Conservation (phyloP, 1,140 invertebrate genomes). For the Zophobas morio region DNA sequence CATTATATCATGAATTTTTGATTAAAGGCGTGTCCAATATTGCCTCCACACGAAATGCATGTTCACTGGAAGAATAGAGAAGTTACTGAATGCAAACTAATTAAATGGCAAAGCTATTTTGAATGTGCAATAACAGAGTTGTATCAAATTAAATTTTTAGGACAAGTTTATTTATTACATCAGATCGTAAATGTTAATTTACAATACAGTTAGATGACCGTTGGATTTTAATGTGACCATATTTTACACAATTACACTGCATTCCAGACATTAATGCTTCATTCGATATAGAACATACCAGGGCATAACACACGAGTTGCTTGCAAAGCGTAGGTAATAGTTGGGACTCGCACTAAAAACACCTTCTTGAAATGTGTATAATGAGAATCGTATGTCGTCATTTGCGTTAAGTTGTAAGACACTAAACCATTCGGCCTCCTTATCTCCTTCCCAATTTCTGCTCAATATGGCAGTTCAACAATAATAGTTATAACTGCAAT, state of each 20-base stretch:
- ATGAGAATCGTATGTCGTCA: constrained; percentile 13
- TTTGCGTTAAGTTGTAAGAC: constrained; percentile 27
- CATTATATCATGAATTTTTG: background rate
- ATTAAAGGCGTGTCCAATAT: constrained; percentile 2
- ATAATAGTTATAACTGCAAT: constrained; percentile 32
- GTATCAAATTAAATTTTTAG: constrained; percentile 32
- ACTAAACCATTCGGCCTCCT: constrained; percentile 30
- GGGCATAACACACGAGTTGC: constrained; percentile 1
- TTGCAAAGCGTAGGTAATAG: background rate
- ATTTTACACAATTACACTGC: constrained; percentile 35
- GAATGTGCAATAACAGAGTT: constrained; percentile 1
- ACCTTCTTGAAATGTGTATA: constrained; percentile 8
- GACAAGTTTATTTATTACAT: constrained; percentile 28
- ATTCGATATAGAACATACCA: background rate
- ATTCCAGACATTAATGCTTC: constrained; percentile 36
- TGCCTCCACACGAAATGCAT: background rate
- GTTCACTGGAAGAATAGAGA: background rate
- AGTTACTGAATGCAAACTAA: constrained; percentile 9
- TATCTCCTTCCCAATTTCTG: constrained; percentile 33
- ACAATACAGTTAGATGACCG: constrained; percentile 26
- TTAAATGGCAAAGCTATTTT: constrained; percentile 8
- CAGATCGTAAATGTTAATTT: constrained; percentile 40
- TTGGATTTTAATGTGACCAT: constrained; percentile 36
- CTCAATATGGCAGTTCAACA: constrained; percentile 25
- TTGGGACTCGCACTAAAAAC: constrained; percentile 5